Conservation (phyloP, 1,140 invertebrate genomes). For the Cherax quadricarinatus region DNA sequence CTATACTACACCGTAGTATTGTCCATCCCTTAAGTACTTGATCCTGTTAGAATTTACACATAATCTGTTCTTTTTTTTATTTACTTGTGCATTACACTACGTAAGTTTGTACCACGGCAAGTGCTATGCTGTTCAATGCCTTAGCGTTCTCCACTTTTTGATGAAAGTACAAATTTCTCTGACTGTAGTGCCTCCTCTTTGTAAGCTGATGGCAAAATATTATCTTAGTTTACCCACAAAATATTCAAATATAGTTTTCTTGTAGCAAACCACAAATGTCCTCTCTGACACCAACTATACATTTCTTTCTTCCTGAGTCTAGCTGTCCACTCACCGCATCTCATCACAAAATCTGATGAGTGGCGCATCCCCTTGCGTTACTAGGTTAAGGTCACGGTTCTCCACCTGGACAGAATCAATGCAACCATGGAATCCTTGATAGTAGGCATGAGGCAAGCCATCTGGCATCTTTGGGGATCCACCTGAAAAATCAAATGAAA, state of each 20-base stretch:
- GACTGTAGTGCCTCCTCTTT: neutral
- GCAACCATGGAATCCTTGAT: constrained; percentile 82
- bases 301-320: neutral
- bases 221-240: neutral
- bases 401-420: constrained; percentile 80
- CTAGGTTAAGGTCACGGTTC: constrained; percentile 74
- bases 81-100: neutral
- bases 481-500: constrained; percentile 75
- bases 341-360: constrained; percentile 73
- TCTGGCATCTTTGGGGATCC: constrained; percentile 80
- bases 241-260: neutral
- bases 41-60: neutral
- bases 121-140: neutral
- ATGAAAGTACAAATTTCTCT: neutral
- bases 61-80: neutral
- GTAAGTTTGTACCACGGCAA: neutral
- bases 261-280: neutral
- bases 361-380: constrained; percentile 73
- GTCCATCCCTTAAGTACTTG: neutral
- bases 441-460: constrained; percentile 80
- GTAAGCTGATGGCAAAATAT: neutral
- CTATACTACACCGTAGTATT: neutral
- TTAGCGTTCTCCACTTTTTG: neutral
- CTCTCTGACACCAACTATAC: neutral
- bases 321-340: constrained; percentile 61